These are phyloP conservation scores for Xiphophorus maculatus DNA, from an alignment of 2,113 vertebrate genomes.

Conservation along the genomic window DNA sequence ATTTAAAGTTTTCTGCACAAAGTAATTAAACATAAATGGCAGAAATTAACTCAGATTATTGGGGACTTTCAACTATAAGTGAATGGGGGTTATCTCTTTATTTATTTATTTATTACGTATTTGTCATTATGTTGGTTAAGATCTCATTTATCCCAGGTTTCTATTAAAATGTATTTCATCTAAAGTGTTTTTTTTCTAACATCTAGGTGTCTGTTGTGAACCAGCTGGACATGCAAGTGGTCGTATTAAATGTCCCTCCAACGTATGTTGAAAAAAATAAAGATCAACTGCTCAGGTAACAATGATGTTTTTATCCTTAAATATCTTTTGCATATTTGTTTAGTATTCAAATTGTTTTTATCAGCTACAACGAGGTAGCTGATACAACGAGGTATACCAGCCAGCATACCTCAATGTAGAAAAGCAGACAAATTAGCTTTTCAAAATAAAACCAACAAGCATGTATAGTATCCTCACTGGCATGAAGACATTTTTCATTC, in stretches of 20 bases:
- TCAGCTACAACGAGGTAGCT: too few species aligned
- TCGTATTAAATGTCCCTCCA: slow-evolving; percentile 95
- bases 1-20: not conserved
- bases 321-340: not conserved
- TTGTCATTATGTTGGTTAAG: not conserved
- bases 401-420: not conserved
- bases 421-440: not conserved
- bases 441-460: not conserved
- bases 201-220: slow-evolving; percentile 96
- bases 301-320: not conserved
- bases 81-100: not conserved
- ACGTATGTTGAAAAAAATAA: slow-evolving; percentile 96
- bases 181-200: slow-evolving; percentile 36
- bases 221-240: slow-evolving; percentile 98
- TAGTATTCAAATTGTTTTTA: not conserved
- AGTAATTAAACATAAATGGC: too few species aligned
- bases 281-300: slow-evolving; percentile 90
- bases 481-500: too few species aligned
- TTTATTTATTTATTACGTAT: too few species aligned
- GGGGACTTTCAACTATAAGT: not conserved
- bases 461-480: not conserved
- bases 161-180: not conserved
- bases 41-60: not conserved
- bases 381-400: not conserved
- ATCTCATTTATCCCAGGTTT: not conserved